Conservation (phyloP, 2,797 vertebrate genomes). For the Falco concolor region DNA sequence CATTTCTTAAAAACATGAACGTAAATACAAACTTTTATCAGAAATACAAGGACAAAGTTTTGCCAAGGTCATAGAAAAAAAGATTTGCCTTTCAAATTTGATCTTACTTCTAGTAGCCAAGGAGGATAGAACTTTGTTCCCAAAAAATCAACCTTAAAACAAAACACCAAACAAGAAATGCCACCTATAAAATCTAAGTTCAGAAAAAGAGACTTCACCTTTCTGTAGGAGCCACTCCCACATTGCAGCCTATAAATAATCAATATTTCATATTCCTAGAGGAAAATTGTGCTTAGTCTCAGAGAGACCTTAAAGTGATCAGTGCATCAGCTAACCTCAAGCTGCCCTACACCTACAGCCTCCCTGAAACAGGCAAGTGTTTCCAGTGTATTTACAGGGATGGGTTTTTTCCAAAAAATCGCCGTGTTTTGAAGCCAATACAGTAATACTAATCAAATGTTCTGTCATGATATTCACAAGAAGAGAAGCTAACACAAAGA, state of each 20-base stretch:
- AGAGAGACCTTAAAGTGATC: not conserved
- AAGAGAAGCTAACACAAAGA: not conserved
- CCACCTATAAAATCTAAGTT: not conserved
- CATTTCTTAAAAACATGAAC: constrained; percentile 72
- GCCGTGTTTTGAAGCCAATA: not conserved
- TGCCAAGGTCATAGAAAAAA: constrained; percentile 70
- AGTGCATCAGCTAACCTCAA: not conserved
- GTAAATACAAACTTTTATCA: constrained; percentile 78
- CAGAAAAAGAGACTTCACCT: not conserved
- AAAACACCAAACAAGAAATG: not conserved
- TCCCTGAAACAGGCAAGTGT: not conserved
- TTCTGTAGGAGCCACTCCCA: not conserved
- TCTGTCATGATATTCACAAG: not conserved
- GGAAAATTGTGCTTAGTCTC: not conserved
- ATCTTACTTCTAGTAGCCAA: not conserved
- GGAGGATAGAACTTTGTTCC: not conserved
- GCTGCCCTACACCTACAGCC: not conserved
- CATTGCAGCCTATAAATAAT: not conserved
- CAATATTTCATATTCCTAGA: not conserved
- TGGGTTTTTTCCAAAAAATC: rapidly evolving
- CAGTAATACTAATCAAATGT: not conserved
- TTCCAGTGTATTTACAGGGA: not conserved
- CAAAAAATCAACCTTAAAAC: not conserved
- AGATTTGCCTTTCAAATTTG: not conserved
- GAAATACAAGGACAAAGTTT: constrained; percentile 72